Evolutionary conservation across 2,797 vertebrate genomes (phyloP), one percentile per base, ranked within the genome.

Genomic region (Cyclura pinguis): DNA sequence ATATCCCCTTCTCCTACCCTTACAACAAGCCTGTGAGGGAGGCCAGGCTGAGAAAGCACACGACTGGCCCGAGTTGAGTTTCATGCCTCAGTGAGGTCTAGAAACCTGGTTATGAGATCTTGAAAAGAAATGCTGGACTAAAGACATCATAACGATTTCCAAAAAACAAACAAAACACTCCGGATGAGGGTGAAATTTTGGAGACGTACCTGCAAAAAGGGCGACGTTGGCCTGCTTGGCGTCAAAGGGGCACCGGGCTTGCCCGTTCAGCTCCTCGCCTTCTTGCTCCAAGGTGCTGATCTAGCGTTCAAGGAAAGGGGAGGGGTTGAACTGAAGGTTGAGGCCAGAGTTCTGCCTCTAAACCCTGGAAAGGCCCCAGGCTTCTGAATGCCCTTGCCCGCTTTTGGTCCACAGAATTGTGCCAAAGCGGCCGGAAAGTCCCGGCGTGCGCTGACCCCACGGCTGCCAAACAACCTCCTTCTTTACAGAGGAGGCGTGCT

Each of bases 181-280:
- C 14, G 0, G 9, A 0, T 57, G 10, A 13, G 0, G 0, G 69
- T 52, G 18, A 84, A 14, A 20, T 73, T 22, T 73, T 6, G 20
- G 1, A 13, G 35, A 76, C 82, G 22, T 95, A 99, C 99, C 98
- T 88, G 98, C 98, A 57, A 99, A 99, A 64, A 99, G 95, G 78
- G 98, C 98, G 0, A 99, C 98, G 9, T 98, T 98, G 95, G 98
- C 98, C 94, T 99, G 99, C 87, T 98, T 98, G 0, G 98, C 98
- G 52, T 99, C 99, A 2, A 99, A 99, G 88, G 99, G 99, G 88
- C 99, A 99, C 1, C 98, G 98, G 0, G 98, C 99, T 93, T 99
- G 98, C 35, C 99, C 98, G 4, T 98, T 98, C 93, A 99, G 95
- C 91, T 99, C 99, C 88, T 98, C 98, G 0, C 98, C 98, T n/a